Percentiles rank a stretch among this genome's conserved stretches.
These are phyloP conservation scores for Chrysotoxum bicinctum DNA, from an alignment of 2,888 invertebrate species.

Conservation along the genomic window DNA sequence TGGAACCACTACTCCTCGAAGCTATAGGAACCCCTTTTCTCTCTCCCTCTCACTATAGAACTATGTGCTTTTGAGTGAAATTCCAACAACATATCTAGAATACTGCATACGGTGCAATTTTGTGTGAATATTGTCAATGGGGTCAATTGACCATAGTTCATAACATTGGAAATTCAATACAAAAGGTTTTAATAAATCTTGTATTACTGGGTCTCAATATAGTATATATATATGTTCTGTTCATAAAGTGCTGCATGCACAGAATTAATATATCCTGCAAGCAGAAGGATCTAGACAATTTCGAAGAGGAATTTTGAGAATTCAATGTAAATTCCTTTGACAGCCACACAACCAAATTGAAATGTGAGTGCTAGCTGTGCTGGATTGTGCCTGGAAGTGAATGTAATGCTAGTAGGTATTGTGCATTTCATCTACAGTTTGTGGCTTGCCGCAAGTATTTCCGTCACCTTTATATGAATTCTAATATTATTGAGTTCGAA, in stretches of 20 bases:
- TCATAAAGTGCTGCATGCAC: slow-evolving; percentile 15
- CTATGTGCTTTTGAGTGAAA: background rate
- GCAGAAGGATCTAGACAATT: slow-evolving; percentile 16
- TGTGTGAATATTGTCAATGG: slow-evolving; percentile 13
- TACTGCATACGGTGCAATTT: slow-evolving; percentile 17
- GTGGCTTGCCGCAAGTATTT: slow-evolving; percentile 25
- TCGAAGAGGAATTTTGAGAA: slow-evolving; percentile 7
- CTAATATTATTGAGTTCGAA: slow-evolving; percentile 2
- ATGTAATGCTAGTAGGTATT: background rate
- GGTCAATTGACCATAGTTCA: slow-evolving; percentile 34
- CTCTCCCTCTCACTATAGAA: background rate
- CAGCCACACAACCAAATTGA: slow-evolving; percentile 4
- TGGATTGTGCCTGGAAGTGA: background rate
- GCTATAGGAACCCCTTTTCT: background rate
- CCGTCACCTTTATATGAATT: background rate
- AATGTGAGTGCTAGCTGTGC: background rate
- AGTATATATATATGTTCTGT: background rate
- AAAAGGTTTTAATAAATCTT: slow-evolving; percentile 14
- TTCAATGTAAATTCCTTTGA: slow-evolving; percentile 29
- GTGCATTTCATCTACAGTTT: slow-evolving; percentile 15
- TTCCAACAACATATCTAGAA: background rate
- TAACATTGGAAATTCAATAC: slow-evolving; percentile 17
- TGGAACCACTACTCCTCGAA: background rate
- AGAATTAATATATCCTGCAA: slow-evolving; percentile 35
- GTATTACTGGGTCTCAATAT: background rate